Evolutionary conservation across 1,140 invertebrate genomes (phyloP), one percentile per base, ranked within the genome.

Genomic region (Pissodes strobi): DNA sequence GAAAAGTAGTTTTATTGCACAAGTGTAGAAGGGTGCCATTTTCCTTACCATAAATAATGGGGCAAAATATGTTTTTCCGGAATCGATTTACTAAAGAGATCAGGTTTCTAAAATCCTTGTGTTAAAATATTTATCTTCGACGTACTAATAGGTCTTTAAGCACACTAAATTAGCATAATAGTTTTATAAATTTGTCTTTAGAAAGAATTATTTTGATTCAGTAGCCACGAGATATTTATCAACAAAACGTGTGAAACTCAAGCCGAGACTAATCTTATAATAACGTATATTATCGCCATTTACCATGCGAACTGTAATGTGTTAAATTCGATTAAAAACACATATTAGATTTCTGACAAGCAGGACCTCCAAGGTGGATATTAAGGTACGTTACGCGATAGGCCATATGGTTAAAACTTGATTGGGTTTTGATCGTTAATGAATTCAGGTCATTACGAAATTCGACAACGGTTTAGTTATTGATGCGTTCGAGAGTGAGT

Each of bases 261-360:
- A 66, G 18, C 63, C 22, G 22, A 23, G 15, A 13, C 27, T 12
- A 21, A 0, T 38, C 8, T 61, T 52, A 39, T 51, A n/a, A n/a
- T n/a, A 41, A 61, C 45, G 58, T 61, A 48, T 63, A 63, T 63
- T 63, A 63, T 63, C 60, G 60, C 25, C 51, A 61, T 55, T 60
- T 46, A 66, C 64, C 58, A 53, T 66, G 57, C 57, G 58, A 71
- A 64, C 64, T 69, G 61, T 71, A 61, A 67, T 52, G 69, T 68
- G 69, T 71, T 64, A 71, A 71, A 71, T 71, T 71, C 67, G 69
- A 71, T 71, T 69, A 71, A 68, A 69, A 46, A 52, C 63, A 65
- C 43, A 61, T 71, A 71, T 71, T 64, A 56, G 60, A 67, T 71
- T 71, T 69, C 69, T 71, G 69, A 71, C 58, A 46, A 48, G 63